Conservation (phyloP, 2,113 vertebrate genomes). For the Zosterops pallidus region DNA sequence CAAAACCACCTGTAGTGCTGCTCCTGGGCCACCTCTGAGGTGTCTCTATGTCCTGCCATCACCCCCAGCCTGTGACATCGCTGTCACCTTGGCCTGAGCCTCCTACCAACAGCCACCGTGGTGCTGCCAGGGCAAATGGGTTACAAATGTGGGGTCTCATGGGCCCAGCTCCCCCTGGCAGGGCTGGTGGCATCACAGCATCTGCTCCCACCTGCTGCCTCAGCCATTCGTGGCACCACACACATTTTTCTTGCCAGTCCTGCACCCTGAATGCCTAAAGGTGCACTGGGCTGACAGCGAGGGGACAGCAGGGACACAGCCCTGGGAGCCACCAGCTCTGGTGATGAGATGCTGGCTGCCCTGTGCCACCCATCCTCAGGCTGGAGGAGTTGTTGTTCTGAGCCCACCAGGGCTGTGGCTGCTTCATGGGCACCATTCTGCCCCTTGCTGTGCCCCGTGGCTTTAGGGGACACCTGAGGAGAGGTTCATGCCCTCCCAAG, state of each 20-base stretch:
- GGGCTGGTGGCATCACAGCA: neutral
- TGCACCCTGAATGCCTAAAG: neutral
- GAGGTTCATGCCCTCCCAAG: neutral
- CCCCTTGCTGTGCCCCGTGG: neutral
- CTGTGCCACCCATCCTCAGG: neutral
- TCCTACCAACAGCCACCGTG: accelerated
- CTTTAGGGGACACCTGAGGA: neutral
- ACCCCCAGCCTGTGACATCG: neutral
- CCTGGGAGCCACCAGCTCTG: neutral
- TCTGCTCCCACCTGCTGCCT: neutral
- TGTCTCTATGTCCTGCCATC: accelerated
- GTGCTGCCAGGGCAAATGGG: neutral
- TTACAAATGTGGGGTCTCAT: neutral
- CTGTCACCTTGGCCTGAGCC: neutral
- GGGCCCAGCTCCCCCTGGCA: neutral
- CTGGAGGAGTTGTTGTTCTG: neutral
- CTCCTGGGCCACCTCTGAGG: accelerated
- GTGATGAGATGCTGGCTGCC: neutral
- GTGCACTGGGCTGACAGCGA: neutral
- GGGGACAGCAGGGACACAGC: neutral
- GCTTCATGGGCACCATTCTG: neutral
- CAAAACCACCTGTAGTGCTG: neutral
- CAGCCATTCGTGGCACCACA: neutral
- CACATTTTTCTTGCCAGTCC: neutral
- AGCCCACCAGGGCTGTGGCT: neutral